Evolutionary conservation across 2,888 invertebrate species (phyloP), one percentile per base, ranked within the genome.

Genomic region (Leucophora obtusa): DNA sequence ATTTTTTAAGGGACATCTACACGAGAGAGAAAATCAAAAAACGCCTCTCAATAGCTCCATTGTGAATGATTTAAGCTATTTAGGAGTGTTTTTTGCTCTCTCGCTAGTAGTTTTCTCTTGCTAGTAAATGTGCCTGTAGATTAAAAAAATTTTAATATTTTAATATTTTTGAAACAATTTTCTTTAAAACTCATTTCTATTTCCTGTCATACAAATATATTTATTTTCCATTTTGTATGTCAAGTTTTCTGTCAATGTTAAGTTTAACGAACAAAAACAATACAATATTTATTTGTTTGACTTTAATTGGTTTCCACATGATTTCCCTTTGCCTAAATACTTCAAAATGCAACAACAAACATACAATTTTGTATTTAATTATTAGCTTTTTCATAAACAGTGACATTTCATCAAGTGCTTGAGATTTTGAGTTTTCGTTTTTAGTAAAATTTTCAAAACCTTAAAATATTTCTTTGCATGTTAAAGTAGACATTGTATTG

Each of bases 351-450:
- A 3, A 28, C 1, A 28, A 3, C 2, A 24, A 28, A 28, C 21
- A 28, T 28, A 38, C 38, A 38, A 38, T 38, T n/a, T n/a, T 38
- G 38, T 38, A 38, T 38, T 38, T 38, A 38, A 38, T 38, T 38
- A 38, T 38, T 38, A 38, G 38, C 14, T 11, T 38, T 38, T 38
- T 38, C 38, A 38, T 11, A 38, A 38, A 38, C 58, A 56, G 69
- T 76, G 80, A 73, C 76, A 73, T 70, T 77, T 73, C 65, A 76
- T 81, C 80, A 81, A 81, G 69, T 73, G 33, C 68, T 73, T 81
- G 21, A 56, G 70, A 70, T 60, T 70, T 18, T 58, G 14, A 56
- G 28, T 11, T 38, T 38, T 38, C 28, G 28, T 28, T 28, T 28
- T 28, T 28, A 28, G 28, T 6, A 28, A 28, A 21, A 21, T 21